Base-by-base conservation (phyloP, 2,797 vertebrate genomes). In the Melopsittacus undulatus region DNA sequence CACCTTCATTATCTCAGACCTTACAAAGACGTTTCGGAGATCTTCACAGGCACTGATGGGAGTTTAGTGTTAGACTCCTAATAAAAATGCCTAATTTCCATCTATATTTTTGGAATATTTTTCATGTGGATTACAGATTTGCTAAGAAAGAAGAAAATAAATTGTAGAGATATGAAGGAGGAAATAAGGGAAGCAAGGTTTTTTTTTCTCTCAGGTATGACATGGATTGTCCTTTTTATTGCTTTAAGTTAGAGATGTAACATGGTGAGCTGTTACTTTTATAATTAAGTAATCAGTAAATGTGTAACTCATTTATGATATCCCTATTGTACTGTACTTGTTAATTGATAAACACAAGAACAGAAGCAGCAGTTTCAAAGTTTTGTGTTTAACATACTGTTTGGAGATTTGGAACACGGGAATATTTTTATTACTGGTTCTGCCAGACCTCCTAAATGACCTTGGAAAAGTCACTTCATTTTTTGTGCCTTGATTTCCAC, bases 201-300 rank as follows among this genome's bases (percentile, higher is more conserved):
- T 5, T 36, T 36, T 62, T 66, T 67, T 4, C 19, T 82, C 17
- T 77, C 36, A 61, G 22, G 30, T 87, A 57, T 32, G 3, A 52
- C 11, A 40, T 2, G 16, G 17, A 38, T 84, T 88, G 26, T 64
- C 32, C 56, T 94, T 89, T 85, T 48, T 77, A 1, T 48, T 67
- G 27, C 56, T 91, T 67, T 45, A 72, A 56, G 34, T 66, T 67
- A 67, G 29, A 69, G 24, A 54, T 29, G 16, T 30, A 90, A 52
- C 13, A 51, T 11, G 4, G 20, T 62, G 34, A 89, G 38, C 17
- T 90, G 36, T 73, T 95, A 67, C 2, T 4, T 72, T 74, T 70
- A 79, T 72, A 94, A 94, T 86, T 89, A 95, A 94, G 51, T 46
- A 90, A 92, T 87, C 81, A 79, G 45, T 61, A 94, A 90, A 87